phyloP scores from a whole-genome alignment of 2,888 invertebrate genomes.

The Lithophane ornitopus region DNA sequence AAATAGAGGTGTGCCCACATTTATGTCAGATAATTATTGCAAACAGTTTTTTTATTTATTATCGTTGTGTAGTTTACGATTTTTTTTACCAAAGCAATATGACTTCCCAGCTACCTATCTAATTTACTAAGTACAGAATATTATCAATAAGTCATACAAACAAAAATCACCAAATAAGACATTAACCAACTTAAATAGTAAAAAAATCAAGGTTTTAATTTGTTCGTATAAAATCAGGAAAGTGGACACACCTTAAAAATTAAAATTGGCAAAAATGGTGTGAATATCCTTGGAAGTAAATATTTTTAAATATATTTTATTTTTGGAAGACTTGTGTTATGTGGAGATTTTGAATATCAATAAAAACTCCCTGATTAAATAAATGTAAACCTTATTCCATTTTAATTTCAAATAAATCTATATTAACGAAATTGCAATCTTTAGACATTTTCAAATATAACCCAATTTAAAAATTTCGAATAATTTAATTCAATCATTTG shows the following conservation, averaged over 20 bases:
- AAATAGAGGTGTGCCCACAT: slow-evolving; percentile 33
- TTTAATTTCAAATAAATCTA: slow-evolving; percentile 38
- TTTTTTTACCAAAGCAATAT: neutral
- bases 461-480: slow-evolving; percentile 16
- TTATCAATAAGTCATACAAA: neutral
- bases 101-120: neutral
- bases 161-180: neutral
- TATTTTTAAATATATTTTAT: slow-evolving; percentile 24
- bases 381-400: slow-evolving; percentile 14
- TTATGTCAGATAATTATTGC: neutral
- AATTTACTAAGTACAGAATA: neutral
- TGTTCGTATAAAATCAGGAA: neutral
- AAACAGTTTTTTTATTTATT: neutral
- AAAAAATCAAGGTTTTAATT: no score
- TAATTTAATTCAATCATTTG: slow-evolving; percentile 7
- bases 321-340: slow-evolving; percentile 60
- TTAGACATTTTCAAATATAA: slow-evolving; percentile 26
- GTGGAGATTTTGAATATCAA: slow-evolving; percentile 25
- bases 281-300: slow-evolving; percentile 16
- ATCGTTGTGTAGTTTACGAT: neutral
- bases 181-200: no score
- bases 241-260: slow-evolving; percentile 33
- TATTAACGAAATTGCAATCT: slow-evolving; percentile 26
- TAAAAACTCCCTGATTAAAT: slow-evolving; percentile 14
- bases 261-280: neutral